Evolutionary conservation across 2,797 vertebrate species (phyloP).

Genomic region (Trachurus trachurus): DNA sequence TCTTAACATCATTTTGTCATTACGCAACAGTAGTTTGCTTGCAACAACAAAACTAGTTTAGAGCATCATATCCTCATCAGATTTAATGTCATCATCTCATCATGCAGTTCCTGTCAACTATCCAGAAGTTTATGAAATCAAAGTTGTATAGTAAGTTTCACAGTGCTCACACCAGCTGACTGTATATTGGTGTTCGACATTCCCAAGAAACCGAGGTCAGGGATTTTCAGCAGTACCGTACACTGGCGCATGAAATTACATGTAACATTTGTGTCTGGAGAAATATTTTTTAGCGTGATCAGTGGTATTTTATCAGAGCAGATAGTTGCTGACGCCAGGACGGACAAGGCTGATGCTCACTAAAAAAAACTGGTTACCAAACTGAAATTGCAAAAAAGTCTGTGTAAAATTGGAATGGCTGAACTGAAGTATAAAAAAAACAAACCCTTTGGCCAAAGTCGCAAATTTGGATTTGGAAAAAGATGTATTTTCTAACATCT

Average conservation of each 20-base stretch:
- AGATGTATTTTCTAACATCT: background rate
- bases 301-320: background rate
- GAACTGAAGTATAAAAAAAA: background rate
- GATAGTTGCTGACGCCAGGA: background rate
- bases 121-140: background rate
- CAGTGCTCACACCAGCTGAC: background rate
- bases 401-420: conserved; percentile 5
- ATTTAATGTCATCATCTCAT: conserved; percentile 19
- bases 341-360: background rate
- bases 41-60: conserved; percentile 37
- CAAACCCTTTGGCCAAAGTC: background rate
- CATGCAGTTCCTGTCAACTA: background rate
- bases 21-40: conserved; percentile 35
- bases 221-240: background rate
- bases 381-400: conserved; percentile 20
- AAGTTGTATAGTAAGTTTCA: no score
- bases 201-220: background rate
- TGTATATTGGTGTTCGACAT: background rate
- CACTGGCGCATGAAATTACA: background rate
- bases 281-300: background rate
- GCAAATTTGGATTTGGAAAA: background rate
- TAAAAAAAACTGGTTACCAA: background rate
- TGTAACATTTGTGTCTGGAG: background rate
- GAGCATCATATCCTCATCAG: conserved; percentile 56
- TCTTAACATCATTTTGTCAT: background rate